Evolutionary conservation across 2,113 vertebrate genomes (phyloP).

Genomic region (Balaeniceps rex): DNA sequence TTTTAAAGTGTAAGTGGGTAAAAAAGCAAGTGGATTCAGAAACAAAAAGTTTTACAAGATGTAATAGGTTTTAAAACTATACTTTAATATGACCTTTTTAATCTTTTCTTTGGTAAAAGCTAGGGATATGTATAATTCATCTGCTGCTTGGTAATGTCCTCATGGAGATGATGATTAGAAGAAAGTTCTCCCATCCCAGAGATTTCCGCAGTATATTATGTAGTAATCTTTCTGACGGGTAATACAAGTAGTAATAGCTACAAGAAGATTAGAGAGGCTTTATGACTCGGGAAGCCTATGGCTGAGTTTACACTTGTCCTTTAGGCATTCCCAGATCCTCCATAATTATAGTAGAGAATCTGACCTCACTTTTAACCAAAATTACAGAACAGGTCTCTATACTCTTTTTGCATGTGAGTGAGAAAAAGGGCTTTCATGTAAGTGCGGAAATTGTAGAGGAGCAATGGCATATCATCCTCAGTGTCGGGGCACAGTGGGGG

Average conservation of each 20-base stretch:
- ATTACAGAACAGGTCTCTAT: not conserved
- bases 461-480: not conserved
- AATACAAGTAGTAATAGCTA: not conserved
- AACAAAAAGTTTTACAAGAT: not conserved
- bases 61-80: not conserved
- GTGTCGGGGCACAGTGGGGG: rapidly evolving
- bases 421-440: not conserved
- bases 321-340: not conserved
- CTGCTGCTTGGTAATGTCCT: not conserved
- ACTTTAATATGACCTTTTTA: not conserved
- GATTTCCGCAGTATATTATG: not conserved
- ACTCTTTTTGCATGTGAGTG: rapidly evolving
- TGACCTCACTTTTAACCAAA: not conserved
- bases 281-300: not conserved
- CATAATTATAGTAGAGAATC: not conserved
- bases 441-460: not conserved
- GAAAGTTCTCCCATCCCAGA: not conserved
- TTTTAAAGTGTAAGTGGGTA: not conserved
- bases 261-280: not conserved
- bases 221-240: not conserved
- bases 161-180: not conserved
- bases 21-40: not conserved
- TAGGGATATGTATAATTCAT: not conserved
- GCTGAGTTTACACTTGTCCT: not conserved
- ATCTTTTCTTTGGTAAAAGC: not conserved